Evolutionary conservation across 2,113 vertebrate genomes (phyloP).

Genomic region (Macroglossus sobrinus): DNA sequence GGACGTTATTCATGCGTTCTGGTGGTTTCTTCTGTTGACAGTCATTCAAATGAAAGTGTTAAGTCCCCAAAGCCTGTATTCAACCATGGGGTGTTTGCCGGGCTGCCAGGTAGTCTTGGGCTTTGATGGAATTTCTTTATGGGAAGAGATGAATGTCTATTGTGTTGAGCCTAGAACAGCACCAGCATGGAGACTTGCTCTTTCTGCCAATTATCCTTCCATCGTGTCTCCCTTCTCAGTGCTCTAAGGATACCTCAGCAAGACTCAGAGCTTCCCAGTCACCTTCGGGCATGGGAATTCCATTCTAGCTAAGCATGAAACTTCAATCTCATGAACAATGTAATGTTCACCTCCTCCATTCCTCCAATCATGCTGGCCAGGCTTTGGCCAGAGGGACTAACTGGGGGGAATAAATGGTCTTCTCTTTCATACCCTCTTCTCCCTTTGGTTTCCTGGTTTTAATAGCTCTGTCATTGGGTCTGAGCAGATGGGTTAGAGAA

Average conservation of each 20-base stretch:
- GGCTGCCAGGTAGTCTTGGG: neutral
- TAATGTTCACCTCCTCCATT: neutral
- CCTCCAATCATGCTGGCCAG: rapidly evolving
- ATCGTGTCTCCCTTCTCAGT: neutral
- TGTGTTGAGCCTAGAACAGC: neutral
- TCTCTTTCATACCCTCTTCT: neutral
- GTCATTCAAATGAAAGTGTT: neutral
- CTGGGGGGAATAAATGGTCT: neutral
- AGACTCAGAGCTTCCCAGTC: neutral
- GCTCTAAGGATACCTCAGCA: neutral
- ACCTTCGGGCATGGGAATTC: neutral
- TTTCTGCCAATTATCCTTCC: neutral
- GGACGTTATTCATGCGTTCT: neutral
- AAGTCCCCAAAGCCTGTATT: neutral
- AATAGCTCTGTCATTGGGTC: neutral
- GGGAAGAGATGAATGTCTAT: too few species aligned
- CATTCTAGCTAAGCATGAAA: neutral
- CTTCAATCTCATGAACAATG: neutral
- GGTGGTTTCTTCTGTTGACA: neutral
- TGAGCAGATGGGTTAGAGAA: neutral
- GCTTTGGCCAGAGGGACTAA: neutral
- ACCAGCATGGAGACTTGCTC: neutral
- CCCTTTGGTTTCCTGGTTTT: neutral
- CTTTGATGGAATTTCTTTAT: neutral
- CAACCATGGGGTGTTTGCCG: neutral